These are phyloP conservation scores for Cybosia mesomella DNA, from an alignment of 2,888 invertebrate species.

Conservation along the genomic window DNA sequence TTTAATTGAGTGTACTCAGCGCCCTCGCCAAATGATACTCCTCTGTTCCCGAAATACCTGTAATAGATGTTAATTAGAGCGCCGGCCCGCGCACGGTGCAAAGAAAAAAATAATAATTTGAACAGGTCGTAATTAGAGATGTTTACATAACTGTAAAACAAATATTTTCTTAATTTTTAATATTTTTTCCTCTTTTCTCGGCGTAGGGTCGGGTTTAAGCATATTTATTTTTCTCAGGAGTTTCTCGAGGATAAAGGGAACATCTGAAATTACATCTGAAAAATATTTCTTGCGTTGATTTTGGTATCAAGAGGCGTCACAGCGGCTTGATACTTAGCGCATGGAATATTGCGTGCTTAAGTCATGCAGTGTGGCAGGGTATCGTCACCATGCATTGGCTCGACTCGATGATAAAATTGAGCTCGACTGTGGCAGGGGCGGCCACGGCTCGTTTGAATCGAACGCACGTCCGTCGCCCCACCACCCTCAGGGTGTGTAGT, in stretches of 20 bases:
- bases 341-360: conserved; percentile 12
- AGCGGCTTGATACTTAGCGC: background rate
- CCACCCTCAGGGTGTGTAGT: conserved; percentile 81
- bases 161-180: conserved; percentile 86
- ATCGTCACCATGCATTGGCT: conserved; percentile 26
- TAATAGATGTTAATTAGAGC: conserved; percentile 86
- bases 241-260: conserved; percentile 72
- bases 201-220: conserved; percentile 82
- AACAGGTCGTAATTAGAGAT: conserved; percentile 86
- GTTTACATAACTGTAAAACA: conserved; percentile 86
- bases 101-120: conserved; percentile 85
- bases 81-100: conserved; percentile 72
- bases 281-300: conserved; percentile 53
- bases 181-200: conserved; percentile 77
- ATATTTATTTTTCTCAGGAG: conserved; percentile 81
- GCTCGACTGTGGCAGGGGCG: conserved; percentile 61
- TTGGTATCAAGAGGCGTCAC: conserved; percentile 20
- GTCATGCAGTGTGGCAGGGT: conserved; percentile 24
- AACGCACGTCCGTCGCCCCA: conserved; percentile 83
- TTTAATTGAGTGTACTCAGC: conserved; percentile 86
- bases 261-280: conserved; percentile 81
- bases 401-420: conserved; percentile 62
- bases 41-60: conserved; percentile 83
- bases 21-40: conserved; percentile 84
- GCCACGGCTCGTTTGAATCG: conserved; percentile 84